Evolutionary conservation across 2,113 vertebrate genomes (phyloP).

Genomic region (Ageneiosus marmoratus): DNA sequence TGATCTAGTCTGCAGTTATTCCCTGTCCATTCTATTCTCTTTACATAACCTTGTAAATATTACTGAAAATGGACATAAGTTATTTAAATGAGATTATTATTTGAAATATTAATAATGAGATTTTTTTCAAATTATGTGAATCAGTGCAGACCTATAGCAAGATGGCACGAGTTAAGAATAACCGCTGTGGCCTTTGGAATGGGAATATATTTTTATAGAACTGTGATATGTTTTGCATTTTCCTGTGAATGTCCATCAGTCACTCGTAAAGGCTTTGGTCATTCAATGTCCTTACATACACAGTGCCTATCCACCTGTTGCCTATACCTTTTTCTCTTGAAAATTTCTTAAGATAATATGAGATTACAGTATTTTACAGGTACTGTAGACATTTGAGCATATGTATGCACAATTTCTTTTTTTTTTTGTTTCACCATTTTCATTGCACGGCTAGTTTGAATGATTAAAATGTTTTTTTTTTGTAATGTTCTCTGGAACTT

Average conservation of each 20-base stretch:
- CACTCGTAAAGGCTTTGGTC: not conserved
- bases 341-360: conserved; percentile 52
- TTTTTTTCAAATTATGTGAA: conserved; percentile 39
- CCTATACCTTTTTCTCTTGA: conserved; percentile 58
- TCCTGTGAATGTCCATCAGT: conserved; percentile 66
- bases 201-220: conserved; percentile 66
- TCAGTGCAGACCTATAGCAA: conserved; percentile 48
- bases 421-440: not conserved
- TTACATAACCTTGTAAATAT: conserved; percentile 67
- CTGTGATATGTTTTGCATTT: conserved; percentile 65
- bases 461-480: conserved; percentile 2
- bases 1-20: not conserved
- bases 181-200: conserved; percentile 69
- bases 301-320: conserved; percentile 66
- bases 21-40: conserved; percentile 54
- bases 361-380: conserved; percentile 61
- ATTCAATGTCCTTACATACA: conserved; percentile 48
- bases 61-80: conserved; percentile 59
- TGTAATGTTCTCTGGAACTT: conserved; percentile 11
- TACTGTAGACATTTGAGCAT: conserved; percentile 46
- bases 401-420: conserved; percentile 10
- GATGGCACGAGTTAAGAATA: not conserved
- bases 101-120: conserved; percentile 27
- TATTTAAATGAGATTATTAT: conserved; percentile 60
- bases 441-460: conserved; percentile 32